Percentiles rank a stretch among this genome's conserved stretches.
phyloP scores from a whole-genome alignment of 2,797 vertebrate species.

The Pantherophis vulpinus region DNA sequence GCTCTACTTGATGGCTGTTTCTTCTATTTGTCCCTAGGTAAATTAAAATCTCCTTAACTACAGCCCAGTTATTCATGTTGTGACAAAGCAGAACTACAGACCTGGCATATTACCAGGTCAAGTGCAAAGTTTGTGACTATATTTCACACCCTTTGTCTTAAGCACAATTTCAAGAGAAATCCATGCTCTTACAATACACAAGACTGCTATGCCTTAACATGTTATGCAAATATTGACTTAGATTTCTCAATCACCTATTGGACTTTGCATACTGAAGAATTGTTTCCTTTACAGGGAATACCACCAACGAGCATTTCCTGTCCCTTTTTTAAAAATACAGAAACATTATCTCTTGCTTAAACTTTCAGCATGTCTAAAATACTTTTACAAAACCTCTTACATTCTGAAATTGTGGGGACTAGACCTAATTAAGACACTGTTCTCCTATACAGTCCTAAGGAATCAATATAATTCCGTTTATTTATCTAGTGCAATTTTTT shows the following conservation, averaged over 20 bases:
- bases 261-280: not conserved
- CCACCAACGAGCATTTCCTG: not conserved
- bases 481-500: not conserved
- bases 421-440: not conserved
- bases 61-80: not conserved
- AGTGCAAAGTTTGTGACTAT: not conserved
- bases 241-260: not conserved
- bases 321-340: not conserved
- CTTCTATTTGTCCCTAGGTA: not conserved
- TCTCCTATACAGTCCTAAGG: not conserved
- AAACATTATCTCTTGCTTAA: not conserved
- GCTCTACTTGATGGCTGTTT: not conserved
- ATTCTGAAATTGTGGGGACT: not conserved
- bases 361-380: not conserved
- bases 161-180: not conserved
- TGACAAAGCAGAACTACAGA: not conserved
- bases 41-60: not conserved
- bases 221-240: not conserved
- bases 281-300: not conserved
- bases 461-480: not conserved
- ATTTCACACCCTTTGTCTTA: not conserved
- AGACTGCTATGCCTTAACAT: not conserved
- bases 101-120: not conserved
- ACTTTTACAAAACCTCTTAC: not conserved
- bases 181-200: not conserved